Base-by-base conservation (phyloP, 2,797 vertebrate species). In the Calcarius lapponicus region DNA sequence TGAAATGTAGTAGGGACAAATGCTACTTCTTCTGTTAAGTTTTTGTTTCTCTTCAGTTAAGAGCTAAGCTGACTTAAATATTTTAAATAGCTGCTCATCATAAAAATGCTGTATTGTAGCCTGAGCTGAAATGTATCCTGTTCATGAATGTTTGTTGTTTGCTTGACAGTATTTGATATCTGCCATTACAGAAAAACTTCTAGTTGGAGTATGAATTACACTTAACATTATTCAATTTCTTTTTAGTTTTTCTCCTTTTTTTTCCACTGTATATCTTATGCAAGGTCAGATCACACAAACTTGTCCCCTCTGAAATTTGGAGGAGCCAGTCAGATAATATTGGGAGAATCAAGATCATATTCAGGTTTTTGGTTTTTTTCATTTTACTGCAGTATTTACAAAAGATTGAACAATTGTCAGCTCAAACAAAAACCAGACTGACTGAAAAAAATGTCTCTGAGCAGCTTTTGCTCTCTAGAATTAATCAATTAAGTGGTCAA, bases 401-500 rank as follows among this genome's bases (percentile, higher is more conserved):
- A 92, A 92, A 79, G 82, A 75, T 85, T 86, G 65, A 94, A 82
- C 65, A 94, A 93, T 70, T 96, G 89, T 92, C 73, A 93, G 76
- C 81, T 91, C 73, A 86, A 93, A 90, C 56, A 92, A 92, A 95
- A 90, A 78, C 54, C 80, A 71, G 40, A 54, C 66, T 86, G 75
- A 72, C 64, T 79, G 87, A 93, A 91, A 56, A 88, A 94, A 94
- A 94, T 69, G 58, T 84, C 47, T 80, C 85, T 47, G 10, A 61
- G 47, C 50, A 80, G 89, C 62, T 88, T 92, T 92, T 91, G 76
- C 91, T 90, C 43, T 79, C 81, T 79, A 81, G 66, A 96, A 95
- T 91, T 93, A 93, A 95, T 94, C 88, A 95, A 93, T 93, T 96
- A 93, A 90, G 76, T 76, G 85, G 88, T 83, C 93, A 93, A 79